Evolutionary conservation across 2,888 invertebrate species (phyloP).

Genomic region (Mesochorus sp.): DNA sequence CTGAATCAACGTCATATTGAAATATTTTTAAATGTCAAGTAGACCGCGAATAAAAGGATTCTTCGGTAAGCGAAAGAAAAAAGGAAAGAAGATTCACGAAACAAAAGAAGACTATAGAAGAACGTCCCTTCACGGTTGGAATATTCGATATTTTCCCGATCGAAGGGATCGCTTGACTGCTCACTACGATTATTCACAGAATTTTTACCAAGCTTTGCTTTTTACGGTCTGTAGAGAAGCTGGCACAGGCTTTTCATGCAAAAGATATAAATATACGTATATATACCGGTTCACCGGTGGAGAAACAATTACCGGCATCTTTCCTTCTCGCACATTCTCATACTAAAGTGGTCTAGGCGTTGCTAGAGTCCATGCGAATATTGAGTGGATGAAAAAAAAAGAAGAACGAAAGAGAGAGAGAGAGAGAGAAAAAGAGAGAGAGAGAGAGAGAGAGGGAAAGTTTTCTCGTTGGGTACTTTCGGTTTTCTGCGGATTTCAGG

Average conservation of each 20-base stretch:
- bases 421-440: no score
- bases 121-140: conserved; percentile 1
- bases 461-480: conserved; percentile 44
- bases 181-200: conserved; percentile 35
- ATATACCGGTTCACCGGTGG: no score
- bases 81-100: neutral
- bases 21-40: neutral
- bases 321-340: conserved; percentile 31
- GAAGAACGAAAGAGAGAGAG: no score
- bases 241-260: neutral
- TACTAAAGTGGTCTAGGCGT: conserved; percentile 16
- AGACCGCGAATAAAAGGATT: neutral
- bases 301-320: conserved; percentile 65
- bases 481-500: conserved; percentile 32
- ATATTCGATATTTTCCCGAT: conserved; percentile 44
- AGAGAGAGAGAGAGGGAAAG: conserved; percentile 41
- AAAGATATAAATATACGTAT: conserved; percentile 6
- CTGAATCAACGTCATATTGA: neutral
- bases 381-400: conserved; percentile 54
- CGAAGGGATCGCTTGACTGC: conserved; percentile 18
- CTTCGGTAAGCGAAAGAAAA: neutral
- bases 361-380: conserved; percentile 40
- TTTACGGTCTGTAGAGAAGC: neutral
- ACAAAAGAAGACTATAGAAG: neutral
- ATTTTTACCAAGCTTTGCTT: conserved; percentile 25